Percentiles rank a stretch among this genome's conserved stretches.
Conservation (phyloP, 2,888 invertebrate genomes). For the Patella ulyssiponensis region DNA sequence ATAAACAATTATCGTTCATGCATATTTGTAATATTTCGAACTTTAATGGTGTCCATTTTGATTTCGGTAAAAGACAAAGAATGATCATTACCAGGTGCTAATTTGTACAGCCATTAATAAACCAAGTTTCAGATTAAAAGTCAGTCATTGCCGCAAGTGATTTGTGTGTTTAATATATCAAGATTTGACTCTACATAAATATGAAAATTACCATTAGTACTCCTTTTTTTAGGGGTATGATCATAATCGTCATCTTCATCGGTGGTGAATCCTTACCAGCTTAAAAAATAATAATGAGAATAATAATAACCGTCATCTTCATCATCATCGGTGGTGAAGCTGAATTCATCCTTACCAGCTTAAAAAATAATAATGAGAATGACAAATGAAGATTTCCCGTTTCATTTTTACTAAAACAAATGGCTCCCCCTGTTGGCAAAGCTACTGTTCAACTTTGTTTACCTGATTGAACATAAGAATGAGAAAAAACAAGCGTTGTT, state of each 20-base stretch:
- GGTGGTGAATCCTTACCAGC: not conserved
- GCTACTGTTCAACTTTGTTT: too few relatives aligned
- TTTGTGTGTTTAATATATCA: not conserved
- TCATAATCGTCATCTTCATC: slow-evolving; percentile 6
- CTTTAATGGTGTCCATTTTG: not conserved
- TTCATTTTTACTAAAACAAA: slow-evolving; percentile 1
- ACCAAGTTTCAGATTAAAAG: not conserved
- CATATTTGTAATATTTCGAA: slow-evolving; percentile 1
- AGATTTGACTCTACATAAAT: slow-evolving; percentile 4
- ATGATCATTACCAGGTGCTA: not conserved
- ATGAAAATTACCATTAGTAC: slow-evolving; percentile 3
- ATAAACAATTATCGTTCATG: not conserved
- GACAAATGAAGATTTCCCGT: not conserved
- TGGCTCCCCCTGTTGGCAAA: not conserved
- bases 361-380: not conserved
- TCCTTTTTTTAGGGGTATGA: not conserved
- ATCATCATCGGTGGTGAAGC: not conserved
- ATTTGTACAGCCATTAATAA: not conserved
- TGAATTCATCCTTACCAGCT: slow-evolving; percentile 8
- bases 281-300: not conserved
- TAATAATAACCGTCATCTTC: not conserved
- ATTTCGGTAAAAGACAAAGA: slow-evolving; percentile 1
- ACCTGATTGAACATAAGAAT: too few relatives aligned
- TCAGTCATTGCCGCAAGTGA: not conserved
- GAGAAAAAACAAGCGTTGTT: too few relatives aligned